Percentiles rank a stretch among this genome's conserved stretches.
Evolutionary conservation across 1,140 invertebrate species (phyloP).

Genomic region (Lepidurus packardi): DNA sequence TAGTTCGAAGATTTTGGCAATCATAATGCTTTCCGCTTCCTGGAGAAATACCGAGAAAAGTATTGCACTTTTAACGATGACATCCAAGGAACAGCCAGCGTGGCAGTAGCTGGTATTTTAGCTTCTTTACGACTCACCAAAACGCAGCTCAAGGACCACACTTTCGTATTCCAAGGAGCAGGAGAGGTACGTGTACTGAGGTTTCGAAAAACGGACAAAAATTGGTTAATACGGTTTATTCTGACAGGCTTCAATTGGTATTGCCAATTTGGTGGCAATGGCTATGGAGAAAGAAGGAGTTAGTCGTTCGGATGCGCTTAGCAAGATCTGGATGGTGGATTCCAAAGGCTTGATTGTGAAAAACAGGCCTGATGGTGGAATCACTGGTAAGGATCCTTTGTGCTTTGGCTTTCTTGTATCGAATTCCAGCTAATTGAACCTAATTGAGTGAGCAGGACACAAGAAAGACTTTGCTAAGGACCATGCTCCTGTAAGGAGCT

Average conservation of each 20-base stretch:
- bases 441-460: conserved; percentile 52
- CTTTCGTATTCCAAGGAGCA: conserved; percentile 84
- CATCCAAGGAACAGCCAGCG: conserved; percentile 91
- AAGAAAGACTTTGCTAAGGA: conserved; percentile 79
- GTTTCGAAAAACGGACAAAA: not conserved
- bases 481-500: conserved; percentile 63
- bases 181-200: conserved; percentile 59
- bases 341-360: conserved; percentile 77
- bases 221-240: conserved; percentile 30
- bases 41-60: conserved; percentile 76
- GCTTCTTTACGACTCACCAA: conserved; percentile 74
- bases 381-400: conserved; percentile 47
- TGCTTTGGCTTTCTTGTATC: not conserved
- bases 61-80: conserved; percentile 97
- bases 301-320: conserved; percentile 59
- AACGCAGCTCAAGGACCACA: conserved; percentile 70
- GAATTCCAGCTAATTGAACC: not conserved
- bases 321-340: conserved; percentile 78
- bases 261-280: conserved; percentile 77
- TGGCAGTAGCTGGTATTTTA: conserved; percentile 82
- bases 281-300: conserved; percentile 78
- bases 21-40: conserved; percentile 82
- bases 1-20: conserved; percentile 97
- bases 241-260: conserved; percentile 70
- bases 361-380: conserved; percentile 61